Percentiles rank a stretch among this genome's conserved stretches.
Evolutionary conservation across 2,888 invertebrate genomes (phyloP).

Genomic region (Hyposoter didymator): DNA sequence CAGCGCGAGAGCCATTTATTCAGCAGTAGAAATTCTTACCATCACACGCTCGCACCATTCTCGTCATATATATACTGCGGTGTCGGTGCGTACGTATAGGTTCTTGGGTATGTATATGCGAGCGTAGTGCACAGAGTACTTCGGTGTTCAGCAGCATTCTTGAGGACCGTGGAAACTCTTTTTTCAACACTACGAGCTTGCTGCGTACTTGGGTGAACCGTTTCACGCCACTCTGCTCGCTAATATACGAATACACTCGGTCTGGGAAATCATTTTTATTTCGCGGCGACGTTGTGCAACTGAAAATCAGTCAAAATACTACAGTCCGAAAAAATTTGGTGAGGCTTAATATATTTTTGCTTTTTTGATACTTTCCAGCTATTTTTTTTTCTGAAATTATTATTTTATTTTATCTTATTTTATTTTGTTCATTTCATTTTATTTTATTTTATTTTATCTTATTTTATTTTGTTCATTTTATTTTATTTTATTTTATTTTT

Average conservation of each 20-base stretch:
- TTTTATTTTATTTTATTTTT: too few species aligned
- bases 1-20: constrained; percentile 36
- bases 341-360: too few species aligned
- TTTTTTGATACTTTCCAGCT: too few species aligned
- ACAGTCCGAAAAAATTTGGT: too few species aligned
- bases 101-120: not conserved
- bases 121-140: constrained; percentile 1
- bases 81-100: not conserved
- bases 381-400: too few species aligned
- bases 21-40: constrained; percentile 21
- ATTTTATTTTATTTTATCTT: too few species aligned
- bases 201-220: constrained; percentile 16
- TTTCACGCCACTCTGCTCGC: constrained; percentile 21
- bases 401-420: too few species aligned
- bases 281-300: not conserved
- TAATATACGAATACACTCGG: constrained; percentile 2
- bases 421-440: too few species aligned
- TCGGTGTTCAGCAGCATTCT: constrained; percentile 45
- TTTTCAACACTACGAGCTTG: constrained; percentile 11
- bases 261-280: not conserved
- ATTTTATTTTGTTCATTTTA: too few species aligned
- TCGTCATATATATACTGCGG: not conserved
- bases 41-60: constrained; percentile 3
- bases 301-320: too few species aligned
- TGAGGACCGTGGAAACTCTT: constrained; percentile 29